Conservation (phyloP, 1,140 invertebrate species). For the Halyomorpha halys region DNA sequence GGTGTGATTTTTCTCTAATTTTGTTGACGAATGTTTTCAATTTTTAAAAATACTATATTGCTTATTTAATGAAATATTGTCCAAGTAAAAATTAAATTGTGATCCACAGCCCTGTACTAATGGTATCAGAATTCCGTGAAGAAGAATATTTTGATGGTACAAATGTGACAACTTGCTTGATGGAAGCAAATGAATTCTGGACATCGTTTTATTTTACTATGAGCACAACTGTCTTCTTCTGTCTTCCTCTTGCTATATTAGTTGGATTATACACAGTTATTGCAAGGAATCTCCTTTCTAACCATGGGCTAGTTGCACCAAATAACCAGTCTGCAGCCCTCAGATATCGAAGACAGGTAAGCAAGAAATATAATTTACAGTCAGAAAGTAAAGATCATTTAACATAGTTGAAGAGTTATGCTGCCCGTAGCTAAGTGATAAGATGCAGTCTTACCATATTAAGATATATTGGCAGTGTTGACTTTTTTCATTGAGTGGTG, state of each 20-base stretch:
- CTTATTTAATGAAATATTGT: too few species aligned
- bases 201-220: conserved; percentile 64
- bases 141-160: conserved; percentile 58
- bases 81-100: too few species aligned
- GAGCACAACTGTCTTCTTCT: conserved; percentile 71
- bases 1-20: too few species aligned
- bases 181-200: conserved; percentile 56
- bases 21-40: too few species aligned
- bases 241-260: conserved; percentile 67
- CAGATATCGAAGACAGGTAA: conserved; percentile 39
- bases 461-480: too few species aligned
- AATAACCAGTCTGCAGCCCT: conserved; percentile 31
- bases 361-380: background rate
- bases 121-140: conserved; percentile 57
- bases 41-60: too few species aligned
- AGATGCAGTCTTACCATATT: too few species aligned
- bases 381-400: too few species aligned
- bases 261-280: conserved; percentile 74
- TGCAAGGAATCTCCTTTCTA: conserved; percentile 67
- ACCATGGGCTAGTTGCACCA: conserved; percentile 49
- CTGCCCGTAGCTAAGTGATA: too few species aligned
- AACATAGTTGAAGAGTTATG: too few species aligned
- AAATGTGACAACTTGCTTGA: conserved; percentile 60
- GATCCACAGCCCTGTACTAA: conserved; percentile 59
- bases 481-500: too few species aligned